Percentiles rank a stretch among this genome's conserved stretches.
These are phyloP conservation scores for Bacillus rossius DNA, from an alignment of 1,140 invertebrate genomes.

Conservation along the genomic window DNA sequence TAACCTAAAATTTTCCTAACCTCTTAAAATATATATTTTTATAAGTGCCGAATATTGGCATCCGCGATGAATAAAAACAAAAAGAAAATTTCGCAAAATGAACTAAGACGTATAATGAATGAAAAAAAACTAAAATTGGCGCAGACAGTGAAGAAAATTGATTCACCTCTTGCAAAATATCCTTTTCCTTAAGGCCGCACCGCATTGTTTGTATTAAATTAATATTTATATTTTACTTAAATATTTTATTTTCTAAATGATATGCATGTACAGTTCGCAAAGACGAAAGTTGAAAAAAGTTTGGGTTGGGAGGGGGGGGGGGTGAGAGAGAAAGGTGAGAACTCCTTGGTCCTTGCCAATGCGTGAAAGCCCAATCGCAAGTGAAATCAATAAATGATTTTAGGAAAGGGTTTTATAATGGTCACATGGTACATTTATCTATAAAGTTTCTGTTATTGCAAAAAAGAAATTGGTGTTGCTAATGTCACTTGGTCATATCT, in stretches of 20 bases:
- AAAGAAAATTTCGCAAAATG: constrained; percentile 10
- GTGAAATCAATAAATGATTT: neutral
- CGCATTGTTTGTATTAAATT: neutral
- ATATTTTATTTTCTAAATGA: neutral
- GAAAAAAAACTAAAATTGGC: constrained; percentile 6
- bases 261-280: neutral
- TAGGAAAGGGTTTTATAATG: neutral
- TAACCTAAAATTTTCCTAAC: too few relatives aligned
- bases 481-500: too few relatives aligned
- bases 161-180: constrained; percentile 14
- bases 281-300: neutral
- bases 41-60: neutral
- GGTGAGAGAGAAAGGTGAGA: too few relatives aligned
- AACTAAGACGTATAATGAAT: constrained; percentile 14
- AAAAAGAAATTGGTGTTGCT: neutral
- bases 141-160: constrained; percentile 10
- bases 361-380: neutral
- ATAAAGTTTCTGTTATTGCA: too few relatives aligned
- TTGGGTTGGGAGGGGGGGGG: neutral
- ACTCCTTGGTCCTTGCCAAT: neutral
- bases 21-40: too few relatives aligned
- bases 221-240: neutral
- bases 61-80: neutral
- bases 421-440: neutral
- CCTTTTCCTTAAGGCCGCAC: neutral